Percentiles rank a stretch among this genome's conserved stretches.
These are phyloP conservation scores for Perithous albicinctus DNA, from an alignment of 2,888 invertebrate genomes.

Conservation along the genomic window DNA sequence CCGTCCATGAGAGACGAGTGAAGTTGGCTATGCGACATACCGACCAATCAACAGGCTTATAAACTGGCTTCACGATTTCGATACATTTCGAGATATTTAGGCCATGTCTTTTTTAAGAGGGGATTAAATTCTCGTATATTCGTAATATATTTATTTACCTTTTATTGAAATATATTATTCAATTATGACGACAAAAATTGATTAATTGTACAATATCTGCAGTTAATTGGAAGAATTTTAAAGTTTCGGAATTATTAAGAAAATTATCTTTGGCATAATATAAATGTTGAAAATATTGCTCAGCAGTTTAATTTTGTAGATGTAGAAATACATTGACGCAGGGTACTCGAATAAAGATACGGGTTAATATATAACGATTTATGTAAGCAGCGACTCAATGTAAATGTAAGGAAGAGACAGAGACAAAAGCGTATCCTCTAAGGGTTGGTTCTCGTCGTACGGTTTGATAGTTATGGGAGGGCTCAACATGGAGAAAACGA, in stretches of 20 bases:
- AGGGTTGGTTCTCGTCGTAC: conserved; percentile 34
- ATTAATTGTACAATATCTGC: too few relatives aligned
- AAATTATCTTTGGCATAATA: not conserved
- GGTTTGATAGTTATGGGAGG: conserved; percentile 28
- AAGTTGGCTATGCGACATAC: too few relatives aligned
- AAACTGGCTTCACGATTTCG: too few relatives aligned
- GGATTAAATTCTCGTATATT: not conserved
- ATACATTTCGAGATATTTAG: too few relatives aligned
- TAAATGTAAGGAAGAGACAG: conserved; percentile 42
- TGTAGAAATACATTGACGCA: not conserved
- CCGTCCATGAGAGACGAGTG: too few relatives aligned
- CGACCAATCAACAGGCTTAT: too few relatives aligned
- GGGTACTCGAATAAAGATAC: not conserved
- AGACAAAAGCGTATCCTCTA: conserved; percentile 33
- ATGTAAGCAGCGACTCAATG: conserved; percentile 6
- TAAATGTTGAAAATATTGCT: not conserved
- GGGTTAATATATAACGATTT: conserved; percentile 5
- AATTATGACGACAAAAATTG: too few relatives aligned
- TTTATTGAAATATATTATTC: too few relatives aligned
- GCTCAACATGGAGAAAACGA: conserved; percentile 54
- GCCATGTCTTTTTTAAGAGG: too few relatives aligned
- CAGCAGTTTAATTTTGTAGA: not conserved
- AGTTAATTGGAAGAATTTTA: not conserved
- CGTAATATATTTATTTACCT: not conserved
- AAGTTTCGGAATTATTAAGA: not conserved